Evolutionary conservation across 2,888 invertebrate genomes (phyloP).

Genomic region (Limnephilus marmoratus): DNA sequence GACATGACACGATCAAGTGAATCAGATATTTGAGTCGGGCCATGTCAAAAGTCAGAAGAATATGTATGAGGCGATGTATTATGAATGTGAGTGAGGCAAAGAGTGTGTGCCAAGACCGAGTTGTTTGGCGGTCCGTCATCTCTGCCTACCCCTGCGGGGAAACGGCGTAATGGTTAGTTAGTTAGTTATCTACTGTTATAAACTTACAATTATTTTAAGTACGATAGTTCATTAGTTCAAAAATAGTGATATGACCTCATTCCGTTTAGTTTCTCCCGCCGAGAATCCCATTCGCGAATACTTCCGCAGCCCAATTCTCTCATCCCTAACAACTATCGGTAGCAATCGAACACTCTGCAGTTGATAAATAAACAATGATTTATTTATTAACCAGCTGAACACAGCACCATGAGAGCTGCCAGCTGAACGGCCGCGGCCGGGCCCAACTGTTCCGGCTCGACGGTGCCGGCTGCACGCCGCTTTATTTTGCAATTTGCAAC

Average conservation of each 20-base stretch:
- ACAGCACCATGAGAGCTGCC: not conserved
- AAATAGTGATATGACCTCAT: not conserved
- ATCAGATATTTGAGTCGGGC: too few species aligned
- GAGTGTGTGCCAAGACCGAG: too few species aligned
- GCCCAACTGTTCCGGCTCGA: not conserved
- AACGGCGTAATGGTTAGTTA: too few species aligned
- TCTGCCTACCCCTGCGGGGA: too few species aligned
- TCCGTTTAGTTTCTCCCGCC: not conserved
- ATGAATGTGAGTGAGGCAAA: too few species aligned
- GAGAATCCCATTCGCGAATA: conserved; percentile 4
- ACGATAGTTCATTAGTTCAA: not conserved
- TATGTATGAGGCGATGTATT: too few species aligned
- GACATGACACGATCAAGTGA: too few species aligned
- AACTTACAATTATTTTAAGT: too few species aligned
- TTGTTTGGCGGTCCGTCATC: too few species aligned
- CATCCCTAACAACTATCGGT: not conserved
- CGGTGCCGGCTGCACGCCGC: not conserved
- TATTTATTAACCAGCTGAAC: conserved; percentile 3
- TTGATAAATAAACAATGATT: conserved; percentile 35
- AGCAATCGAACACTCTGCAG: not conserved
- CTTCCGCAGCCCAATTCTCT: not conserved
- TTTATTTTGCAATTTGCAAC: conserved; percentile 15
- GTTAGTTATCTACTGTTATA: too few species aligned
- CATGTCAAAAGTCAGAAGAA: too few species aligned
- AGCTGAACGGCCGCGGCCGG: not conserved